Evolutionary conservation across 2,113 vertebrate species (phyloP).

Genomic region (Coreoperca whiteheadi): DNA sequence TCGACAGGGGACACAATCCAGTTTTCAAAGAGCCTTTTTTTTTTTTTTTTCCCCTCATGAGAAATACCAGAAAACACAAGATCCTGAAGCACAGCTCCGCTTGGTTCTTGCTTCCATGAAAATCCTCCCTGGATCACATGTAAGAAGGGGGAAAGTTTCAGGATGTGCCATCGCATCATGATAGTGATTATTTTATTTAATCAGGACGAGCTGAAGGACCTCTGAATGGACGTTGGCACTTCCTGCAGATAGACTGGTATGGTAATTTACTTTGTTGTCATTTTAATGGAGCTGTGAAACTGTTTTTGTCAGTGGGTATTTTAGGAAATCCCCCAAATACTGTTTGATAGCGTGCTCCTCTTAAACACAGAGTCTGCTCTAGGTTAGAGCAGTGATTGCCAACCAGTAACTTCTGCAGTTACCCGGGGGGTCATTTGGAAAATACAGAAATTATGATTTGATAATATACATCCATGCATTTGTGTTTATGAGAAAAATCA

Average conservation of each 20-base stretch:
- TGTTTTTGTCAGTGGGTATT: background rate
- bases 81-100: slow-evolving; percentile 52
- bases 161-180: slow-evolving; percentile 36
- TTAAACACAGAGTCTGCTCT: background rate
- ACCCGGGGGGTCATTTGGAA: no score
- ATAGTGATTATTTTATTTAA: slow-evolving; percentile 30
- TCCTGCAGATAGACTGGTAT: slow-evolving; percentile 60
- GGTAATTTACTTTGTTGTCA: background rate
- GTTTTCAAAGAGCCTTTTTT: slow-evolving; percentile 45
- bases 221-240: slow-evolving; percentile 60
- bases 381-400: background rate
- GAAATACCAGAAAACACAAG: slow-evolving; percentile 67
- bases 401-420: no score
- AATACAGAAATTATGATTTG: no score
- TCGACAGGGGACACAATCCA: slow-evolving; percentile 29
- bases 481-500: no score
- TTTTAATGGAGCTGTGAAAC: background rate
- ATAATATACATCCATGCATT: no score
- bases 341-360: background rate
- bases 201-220: slow-evolving; percentile 5
- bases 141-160: slow-evolving; percentile 44
- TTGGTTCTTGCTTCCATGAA: slow-evolving; percentile 26
- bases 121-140: slow-evolving; percentile 79
- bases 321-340: background rate
- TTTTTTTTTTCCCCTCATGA: slow-evolving; percentile 41